Evolutionary conservation across 2,888 invertebrate species (phyloP).

Genomic region (Apamea crenata): DNA sequence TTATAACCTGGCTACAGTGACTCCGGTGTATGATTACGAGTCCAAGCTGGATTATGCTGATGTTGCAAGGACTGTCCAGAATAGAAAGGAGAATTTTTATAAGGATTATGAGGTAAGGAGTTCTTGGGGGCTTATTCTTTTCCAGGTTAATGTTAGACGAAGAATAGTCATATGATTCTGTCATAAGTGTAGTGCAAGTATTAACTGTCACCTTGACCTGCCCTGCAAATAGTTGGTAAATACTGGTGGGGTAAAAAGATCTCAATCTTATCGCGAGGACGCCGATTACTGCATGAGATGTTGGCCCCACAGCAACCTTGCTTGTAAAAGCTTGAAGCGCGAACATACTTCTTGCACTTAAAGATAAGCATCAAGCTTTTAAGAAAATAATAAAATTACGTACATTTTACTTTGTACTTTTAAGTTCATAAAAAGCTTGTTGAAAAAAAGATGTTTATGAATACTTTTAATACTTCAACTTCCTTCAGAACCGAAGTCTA

Average conservation of each 20-base stretch:
- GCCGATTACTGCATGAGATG: neutral
- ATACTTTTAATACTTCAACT: neutral
- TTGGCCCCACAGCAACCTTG: neutral
- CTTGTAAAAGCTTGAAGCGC: neutral
- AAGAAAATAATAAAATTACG: too few relatives aligned
- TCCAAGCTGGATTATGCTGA: conserved; percentile 69
- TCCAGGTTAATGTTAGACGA: neutral
- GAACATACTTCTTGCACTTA: neutral
- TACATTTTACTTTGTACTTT: neutral
- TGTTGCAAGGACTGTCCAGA: conserved; percentile 61
- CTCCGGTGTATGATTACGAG: conserved; percentile 59
- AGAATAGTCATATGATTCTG: too few relatives aligned
- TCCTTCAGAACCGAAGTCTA: conserved; percentile 4
- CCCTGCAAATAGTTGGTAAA: neutral
- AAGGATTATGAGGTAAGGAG: conserved; percentile 80
- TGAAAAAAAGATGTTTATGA: neutral
- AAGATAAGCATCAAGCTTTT: neutral
- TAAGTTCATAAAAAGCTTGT: neutral
- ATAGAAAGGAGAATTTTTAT: conserved; percentile 67
- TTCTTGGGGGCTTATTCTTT: too few relatives aligned
- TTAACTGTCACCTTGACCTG: neutral
- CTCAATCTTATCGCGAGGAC: neutral
- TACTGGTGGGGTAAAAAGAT: neutral
- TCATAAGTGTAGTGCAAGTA: too few relatives aligned
- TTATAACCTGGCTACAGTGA: conserved; percentile 61